phyloP scores from a whole-genome alignment of 2,113 vertebrate genomes.

The Phalacrocorax aristotelis region DNA sequence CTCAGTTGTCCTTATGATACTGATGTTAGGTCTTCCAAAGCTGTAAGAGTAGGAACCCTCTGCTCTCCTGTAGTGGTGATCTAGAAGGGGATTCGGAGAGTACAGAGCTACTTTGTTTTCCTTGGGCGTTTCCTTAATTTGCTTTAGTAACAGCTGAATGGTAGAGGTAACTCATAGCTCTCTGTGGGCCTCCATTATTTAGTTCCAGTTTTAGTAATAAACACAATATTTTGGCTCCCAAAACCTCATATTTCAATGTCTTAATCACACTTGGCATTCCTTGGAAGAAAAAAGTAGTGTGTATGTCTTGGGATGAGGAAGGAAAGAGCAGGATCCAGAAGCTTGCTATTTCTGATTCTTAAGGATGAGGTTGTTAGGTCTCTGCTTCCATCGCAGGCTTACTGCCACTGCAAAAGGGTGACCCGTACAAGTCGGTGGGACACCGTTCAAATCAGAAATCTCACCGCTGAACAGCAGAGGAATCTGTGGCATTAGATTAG shows the following conservation, averaged over 20 bases:
- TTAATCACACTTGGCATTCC: background rate
- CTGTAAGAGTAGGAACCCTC: background rate
- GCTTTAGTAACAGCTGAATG: background rate
- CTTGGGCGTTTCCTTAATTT: background rate
- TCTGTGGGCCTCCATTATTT: background rate
- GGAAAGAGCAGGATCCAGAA: background rate
- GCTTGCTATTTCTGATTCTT: background rate
- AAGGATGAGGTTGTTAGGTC: background rate
- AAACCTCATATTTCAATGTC: background rate
- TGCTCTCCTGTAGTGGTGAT: background rate
- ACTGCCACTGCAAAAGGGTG: background rate
- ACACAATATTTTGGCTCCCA: background rate
- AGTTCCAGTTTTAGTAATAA: background rate
- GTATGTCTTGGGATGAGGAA: background rate
- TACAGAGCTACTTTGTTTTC: background rate
- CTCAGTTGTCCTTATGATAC: fast-evolving
- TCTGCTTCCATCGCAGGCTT: background rate
- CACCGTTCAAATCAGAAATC: background rate
- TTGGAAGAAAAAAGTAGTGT: background rate
- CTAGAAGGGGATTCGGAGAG: background rate
- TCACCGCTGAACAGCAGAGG: background rate
- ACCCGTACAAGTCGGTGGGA: background rate
- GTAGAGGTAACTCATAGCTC: background rate
- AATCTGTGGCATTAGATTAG: background rate
- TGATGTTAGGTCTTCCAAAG: background rate